phyloP scores from a whole-genome alignment of 1,140 invertebrate species.

The Brachionus koreanus region DNA sequence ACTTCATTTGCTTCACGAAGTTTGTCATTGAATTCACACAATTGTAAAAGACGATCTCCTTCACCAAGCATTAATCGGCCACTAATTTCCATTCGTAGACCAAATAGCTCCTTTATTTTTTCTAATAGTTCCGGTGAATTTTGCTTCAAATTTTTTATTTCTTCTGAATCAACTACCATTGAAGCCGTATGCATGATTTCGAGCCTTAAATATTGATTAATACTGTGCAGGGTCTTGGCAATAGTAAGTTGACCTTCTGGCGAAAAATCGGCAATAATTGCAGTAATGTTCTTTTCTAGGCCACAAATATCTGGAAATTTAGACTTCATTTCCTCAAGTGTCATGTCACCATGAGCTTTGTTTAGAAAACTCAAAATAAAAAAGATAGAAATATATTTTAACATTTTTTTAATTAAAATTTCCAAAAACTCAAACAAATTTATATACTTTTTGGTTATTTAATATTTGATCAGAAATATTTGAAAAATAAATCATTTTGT shows the following conservation, averaged over 20 bases:
- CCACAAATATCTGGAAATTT: conserved; percentile 19
- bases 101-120: neutral
- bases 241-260: neutral
- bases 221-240: neutral
- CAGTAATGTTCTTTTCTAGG: neutral
- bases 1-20: neutral
- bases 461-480: neutral
- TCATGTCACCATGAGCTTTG: neutral
- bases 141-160: conserved; percentile 4
- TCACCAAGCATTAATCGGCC: neutral
- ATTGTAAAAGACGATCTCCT: neutral
- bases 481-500: neutral
- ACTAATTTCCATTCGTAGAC: neutral
- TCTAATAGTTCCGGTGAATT: neutral
- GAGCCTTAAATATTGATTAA: conserved; percentile 16
- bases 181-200: neutral
- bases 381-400: neutral
- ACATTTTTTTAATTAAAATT: conserved; percentile 17
- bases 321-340: neutral
- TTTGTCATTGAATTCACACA: conserved; percentile 18
- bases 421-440: neutral
- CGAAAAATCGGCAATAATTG: neutral
- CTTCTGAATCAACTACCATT: neutral
- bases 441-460: neutral
- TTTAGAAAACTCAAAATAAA: neutral